phyloP scores from a whole-genome alignment of 2,888 invertebrate genomes.

The Epinotia bilunana region DNA sequence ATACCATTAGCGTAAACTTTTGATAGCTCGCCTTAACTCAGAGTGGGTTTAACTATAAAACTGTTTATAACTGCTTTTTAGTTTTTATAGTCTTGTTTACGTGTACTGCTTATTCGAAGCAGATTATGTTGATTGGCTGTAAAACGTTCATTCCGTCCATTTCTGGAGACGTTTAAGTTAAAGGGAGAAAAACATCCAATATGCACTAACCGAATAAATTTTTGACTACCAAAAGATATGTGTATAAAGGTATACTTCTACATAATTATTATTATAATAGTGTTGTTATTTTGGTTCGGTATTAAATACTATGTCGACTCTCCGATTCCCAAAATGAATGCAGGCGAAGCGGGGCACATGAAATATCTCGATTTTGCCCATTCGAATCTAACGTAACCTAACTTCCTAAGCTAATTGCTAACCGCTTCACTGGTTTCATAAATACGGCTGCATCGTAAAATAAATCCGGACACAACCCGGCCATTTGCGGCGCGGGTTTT shows the following conservation, averaged over 20 bases:
- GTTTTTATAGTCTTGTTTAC: constrained; percentile 46
- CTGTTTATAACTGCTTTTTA: constrained; percentile 50
- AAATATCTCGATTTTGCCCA: neutral
- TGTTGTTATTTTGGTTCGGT: too few relatives aligned
- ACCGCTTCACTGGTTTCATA: constrained; percentile 32
- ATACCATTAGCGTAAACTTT: constrained; percentile 53
- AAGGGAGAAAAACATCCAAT: neutral
- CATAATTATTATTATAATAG: too few relatives aligned
- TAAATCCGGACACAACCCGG: constrained; percentile 29
- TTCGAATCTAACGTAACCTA: constrained; percentile 14
- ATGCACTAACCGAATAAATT: neutral
- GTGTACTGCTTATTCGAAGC: constrained; percentile 40
- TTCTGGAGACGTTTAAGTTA: constrained; percentile 3
- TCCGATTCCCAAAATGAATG: neutral
- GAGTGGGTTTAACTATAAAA: constrained; percentile 50
- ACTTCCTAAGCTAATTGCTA: constrained; percentile 37
- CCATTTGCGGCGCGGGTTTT: constrained; percentile 60
- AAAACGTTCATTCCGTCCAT: constrained; percentile 39
- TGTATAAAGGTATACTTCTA: too few relatives aligned
- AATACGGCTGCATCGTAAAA: constrained; percentile 39
- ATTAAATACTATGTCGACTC: too few relatives aligned
- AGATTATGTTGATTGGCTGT: constrained; percentile 42
- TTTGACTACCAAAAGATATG: neutral
- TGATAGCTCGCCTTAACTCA: constrained; percentile 47
- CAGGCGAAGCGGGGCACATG: neutral